These are phyloP conservation scores for Hyalella azteca DNA, from an alignment of 2,888 invertebrate genomes.

Conservation along the genomic window DNA sequence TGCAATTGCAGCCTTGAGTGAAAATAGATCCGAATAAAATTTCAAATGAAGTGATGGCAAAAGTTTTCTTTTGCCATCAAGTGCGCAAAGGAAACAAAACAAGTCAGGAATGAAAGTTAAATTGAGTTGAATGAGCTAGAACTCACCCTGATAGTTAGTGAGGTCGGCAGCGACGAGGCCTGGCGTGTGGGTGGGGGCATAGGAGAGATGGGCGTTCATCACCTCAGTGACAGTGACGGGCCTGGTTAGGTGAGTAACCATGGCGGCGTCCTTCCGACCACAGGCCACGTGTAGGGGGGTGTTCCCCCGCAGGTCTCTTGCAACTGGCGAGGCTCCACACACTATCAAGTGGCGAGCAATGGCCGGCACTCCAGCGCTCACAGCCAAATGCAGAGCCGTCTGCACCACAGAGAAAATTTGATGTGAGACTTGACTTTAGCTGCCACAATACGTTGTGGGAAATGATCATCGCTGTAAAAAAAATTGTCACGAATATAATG, in stretches of 20 bases:
- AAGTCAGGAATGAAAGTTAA: too few relatives aligned
- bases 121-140: not conserved
- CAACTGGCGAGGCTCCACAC: slow-evolving; percentile 72
- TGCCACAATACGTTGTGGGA: too few relatives aligned
- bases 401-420: slow-evolving; percentile 59
- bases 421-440: too few relatives aligned
- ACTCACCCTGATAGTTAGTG: slow-evolving; percentile 56
- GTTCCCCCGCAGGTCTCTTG: slow-evolving; percentile 71
- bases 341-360: slow-evolving; percentile 78
- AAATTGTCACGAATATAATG: too few relatives aligned
- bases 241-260: slow-evolving; percentile 75
- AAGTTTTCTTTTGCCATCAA: too few relatives aligned
- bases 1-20: too few relatives aligned
- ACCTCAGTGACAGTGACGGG: slow-evolving; percentile 67
- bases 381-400: slow-evolving; percentile 86
- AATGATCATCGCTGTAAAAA: too few relatives aligned
- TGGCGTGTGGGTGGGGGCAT: slow-evolving; percentile 63
- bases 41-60: too few relatives aligned
- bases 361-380: slow-evolving; percentile 75
- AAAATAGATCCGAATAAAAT: too few relatives aligned
- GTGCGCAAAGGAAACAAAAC: too few relatives aligned
- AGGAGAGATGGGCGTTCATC: slow-evolving; percentile 61
- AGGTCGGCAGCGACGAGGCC: slow-evolving; percentile 63
- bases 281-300: slow-evolving; percentile 87
- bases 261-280: slow-evolving; percentile 72